These are phyloP conservation scores for Philereme vetulata DNA, from an alignment of 2,888 invertebrate genomes.

Conservation along the genomic window DNA sequence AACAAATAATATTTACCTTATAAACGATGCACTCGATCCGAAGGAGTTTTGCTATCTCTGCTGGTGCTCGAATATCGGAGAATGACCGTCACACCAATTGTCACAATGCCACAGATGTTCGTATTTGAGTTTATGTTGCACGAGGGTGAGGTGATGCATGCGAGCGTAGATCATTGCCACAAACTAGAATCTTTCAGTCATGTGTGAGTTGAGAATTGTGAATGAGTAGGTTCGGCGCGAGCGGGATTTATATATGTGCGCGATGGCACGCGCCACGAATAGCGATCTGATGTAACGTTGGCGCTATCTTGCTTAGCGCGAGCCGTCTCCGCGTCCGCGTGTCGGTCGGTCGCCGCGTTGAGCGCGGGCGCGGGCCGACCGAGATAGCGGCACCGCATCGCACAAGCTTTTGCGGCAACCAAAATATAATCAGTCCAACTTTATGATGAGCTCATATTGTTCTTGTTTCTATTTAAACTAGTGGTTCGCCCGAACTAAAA, in stretches of 20 bases:
- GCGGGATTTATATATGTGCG: conserved; percentile 59
- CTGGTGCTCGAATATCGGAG: conserved; percentile 75
- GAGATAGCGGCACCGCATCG: background rate
- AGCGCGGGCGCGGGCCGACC: conserved; percentile 7
- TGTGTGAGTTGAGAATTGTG: conserved; percentile 68
- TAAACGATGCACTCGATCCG: conserved; percentile 63
- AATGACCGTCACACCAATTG: conserved; percentile 78
- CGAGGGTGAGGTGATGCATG: conserved; percentile 68
- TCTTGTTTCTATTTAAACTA: too few species aligned
- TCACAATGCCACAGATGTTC: conserved; percentile 82
- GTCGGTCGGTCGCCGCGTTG: conserved; percentile 7
- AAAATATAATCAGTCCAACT: background rate
- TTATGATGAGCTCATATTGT: too few species aligned
- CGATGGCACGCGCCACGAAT: conserved; percentile 56
- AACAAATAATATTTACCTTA: conserved; percentile 75
- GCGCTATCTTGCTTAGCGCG: conserved; percentile 65
- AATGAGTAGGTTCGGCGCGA: conserved; percentile 58
- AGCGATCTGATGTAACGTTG: conserved; percentile 60
- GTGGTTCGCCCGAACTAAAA: too few species aligned
- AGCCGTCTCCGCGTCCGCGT: conserved; percentile 23
- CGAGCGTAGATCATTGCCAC: conserved; percentile 81
- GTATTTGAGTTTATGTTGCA: conserved; percentile 65
- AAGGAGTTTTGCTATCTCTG: conserved; percentile 70
- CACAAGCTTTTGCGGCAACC: background rate
- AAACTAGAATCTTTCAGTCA: conserved; percentile 71